phyloP scores from a whole-genome alignment of 2,797 vertebrate genomes.

The Betta splendens region DNA sequence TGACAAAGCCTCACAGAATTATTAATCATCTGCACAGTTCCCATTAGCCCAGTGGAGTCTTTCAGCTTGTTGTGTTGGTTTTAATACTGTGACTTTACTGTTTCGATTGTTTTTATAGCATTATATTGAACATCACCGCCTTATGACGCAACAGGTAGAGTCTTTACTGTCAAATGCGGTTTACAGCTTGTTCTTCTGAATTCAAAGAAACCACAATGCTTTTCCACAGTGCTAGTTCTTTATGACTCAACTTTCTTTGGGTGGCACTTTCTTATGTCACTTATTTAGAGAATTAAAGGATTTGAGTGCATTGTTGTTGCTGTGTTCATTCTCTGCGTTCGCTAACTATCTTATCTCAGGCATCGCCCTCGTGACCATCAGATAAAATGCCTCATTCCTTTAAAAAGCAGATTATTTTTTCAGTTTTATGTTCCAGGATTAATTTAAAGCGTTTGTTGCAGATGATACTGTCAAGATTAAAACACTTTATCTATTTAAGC shows the following conservation, averaged over 20 bases:
- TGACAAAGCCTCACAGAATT: background rate
- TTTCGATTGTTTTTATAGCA: background rate
- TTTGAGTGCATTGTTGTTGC: conserved; percentile 15
- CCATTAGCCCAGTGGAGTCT: background rate
- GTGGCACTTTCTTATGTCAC: too few species aligned
- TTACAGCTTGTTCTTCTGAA: too few species aligned
- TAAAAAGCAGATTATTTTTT: conserved; percentile 42
- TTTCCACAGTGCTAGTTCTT: too few species aligned
- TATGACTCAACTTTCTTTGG: too few species aligned
- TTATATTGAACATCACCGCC: background rate
- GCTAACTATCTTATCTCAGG: conserved; percentile 38
- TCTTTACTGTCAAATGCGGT: too few species aligned
- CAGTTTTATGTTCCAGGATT: conserved; percentile 31
- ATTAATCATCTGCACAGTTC: background rate
- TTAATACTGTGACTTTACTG: background rate
- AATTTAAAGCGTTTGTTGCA: conserved; percentile 32
- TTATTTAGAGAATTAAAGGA: conserved; percentile 13
- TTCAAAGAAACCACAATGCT: too few species aligned
- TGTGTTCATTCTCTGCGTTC: conserved; percentile 26
- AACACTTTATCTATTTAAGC: conserved; percentile 31
- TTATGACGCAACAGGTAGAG: too few species aligned
- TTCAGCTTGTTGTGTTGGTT: conserved; percentile 14
- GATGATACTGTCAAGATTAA: conserved; percentile 37
- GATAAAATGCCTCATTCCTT: conserved; percentile 40
- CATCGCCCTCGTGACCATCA: conserved; percentile 28